These are phyloP conservation scores for Volucella inanis DNA, from an alignment of 2,888 invertebrate genomes.

Conservation along the genomic window DNA sequence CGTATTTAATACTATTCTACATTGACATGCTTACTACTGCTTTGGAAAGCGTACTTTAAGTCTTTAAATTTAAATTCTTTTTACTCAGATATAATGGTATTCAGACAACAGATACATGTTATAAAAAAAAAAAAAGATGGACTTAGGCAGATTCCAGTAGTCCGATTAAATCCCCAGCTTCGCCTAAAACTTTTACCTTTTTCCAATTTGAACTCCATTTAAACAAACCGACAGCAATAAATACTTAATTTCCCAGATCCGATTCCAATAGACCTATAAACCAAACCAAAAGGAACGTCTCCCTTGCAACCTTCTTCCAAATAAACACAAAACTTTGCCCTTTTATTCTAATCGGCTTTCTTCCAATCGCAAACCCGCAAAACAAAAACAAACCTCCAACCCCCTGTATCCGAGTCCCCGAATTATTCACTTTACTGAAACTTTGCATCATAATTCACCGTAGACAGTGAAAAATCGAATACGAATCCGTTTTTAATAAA, in stretches of 20 bases:
- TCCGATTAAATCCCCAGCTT: too few relatives aligned
- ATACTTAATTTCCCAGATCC: slow-evolving; percentile 32
- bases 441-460: slow-evolving; percentile 39
- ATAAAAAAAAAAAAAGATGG: too few relatives aligned
- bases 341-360: slow-evolving; percentile 32
- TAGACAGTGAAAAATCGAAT: slow-evolving; percentile 28
- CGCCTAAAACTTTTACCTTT: not conserved
- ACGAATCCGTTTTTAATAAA: slow-evolving; percentile 40
- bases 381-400: slow-evolving; percentile 6
- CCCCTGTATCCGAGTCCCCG: not conserved
- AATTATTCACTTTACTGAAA: slow-evolving; percentile 49
- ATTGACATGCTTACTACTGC: too few relatives aligned
- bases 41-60: too few relatives aligned
- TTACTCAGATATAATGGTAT: too few relatives aligned
- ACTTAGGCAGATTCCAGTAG: too few relatives aligned
- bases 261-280: slow-evolving; percentile 19
- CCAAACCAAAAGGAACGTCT: not conserved
- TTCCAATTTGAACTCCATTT: not conserved
- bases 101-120: too few relatives aligned
- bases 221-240: slow-evolving; percentile 30
- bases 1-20: too few relatives aligned
- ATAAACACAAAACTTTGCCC: slow-evolving; percentile 31
- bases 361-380: not conserved
- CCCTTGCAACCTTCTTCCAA: not conserved
- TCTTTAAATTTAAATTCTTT: too few relatives aligned